A percentile compares a stretch with the other conserved stretches of the same genome.
phyloP scores from a whole-genome alignment of 2,113 vertebrate genomes.

The Zosterops pallidus region DNA sequence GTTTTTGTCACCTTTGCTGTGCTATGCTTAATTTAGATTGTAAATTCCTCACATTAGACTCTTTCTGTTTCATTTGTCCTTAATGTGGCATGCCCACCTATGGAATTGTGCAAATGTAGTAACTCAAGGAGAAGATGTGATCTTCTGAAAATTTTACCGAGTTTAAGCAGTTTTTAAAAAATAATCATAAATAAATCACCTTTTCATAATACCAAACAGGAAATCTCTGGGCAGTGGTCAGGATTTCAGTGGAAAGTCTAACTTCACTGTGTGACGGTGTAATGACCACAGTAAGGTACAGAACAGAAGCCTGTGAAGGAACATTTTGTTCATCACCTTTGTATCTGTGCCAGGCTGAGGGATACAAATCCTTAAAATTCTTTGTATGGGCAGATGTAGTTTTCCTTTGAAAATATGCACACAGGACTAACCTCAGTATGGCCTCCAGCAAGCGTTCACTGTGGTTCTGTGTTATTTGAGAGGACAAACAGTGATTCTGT shows the following conservation, averaged over 20 bases:
- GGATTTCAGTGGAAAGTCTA: constrained; percentile 43
- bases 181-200: constrained; percentile 9
- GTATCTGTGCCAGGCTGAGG: not conserved
- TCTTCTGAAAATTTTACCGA: not conserved
- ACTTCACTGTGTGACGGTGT: not conserved
- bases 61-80: constrained; percentile 29
- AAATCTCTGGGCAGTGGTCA: constrained; percentile 37
- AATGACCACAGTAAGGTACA: not conserved
- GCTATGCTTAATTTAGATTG: constrained; percentile 29
- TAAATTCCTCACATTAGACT: constrained; percentile 19
- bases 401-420: not conserved
- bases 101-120: not conserved
- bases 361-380: not conserved
- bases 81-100: not conserved
- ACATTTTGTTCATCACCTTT: constrained; percentile 10
- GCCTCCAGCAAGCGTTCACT: not conserved
- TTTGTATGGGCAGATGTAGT: not conserved
- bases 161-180: not conserved
- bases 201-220: constrained; percentile 45
- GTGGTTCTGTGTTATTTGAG: not conserved
- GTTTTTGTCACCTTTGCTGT: not conserved
- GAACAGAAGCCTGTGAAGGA: not conserved
- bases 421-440: not conserved
- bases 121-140: not conserved
- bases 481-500: not conserved